phyloP scores from a whole-genome alignment of 2,888 invertebrate species.

The Nomada ferruginata region DNA sequence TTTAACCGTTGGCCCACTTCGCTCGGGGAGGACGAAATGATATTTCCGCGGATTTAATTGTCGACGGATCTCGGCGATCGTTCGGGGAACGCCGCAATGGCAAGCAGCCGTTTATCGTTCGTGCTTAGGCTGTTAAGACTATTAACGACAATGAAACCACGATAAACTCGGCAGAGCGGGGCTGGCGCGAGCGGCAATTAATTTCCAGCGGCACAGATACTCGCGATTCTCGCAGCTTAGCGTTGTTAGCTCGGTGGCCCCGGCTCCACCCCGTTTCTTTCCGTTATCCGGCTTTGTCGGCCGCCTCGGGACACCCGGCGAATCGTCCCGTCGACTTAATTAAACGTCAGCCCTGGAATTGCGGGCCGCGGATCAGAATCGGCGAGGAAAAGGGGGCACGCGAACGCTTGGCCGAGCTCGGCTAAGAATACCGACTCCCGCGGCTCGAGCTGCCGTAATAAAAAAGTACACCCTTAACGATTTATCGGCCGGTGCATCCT shows the following conservation, averaged over 20 bases:
- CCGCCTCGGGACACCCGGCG: conserved; percentile 32
- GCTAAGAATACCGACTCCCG: not conserved
- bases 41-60: not conserved
- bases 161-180: conserved; percentile 37
- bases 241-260: not conserved
- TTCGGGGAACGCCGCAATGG: not conserved
- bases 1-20: not conserved
- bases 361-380: conserved; percentile 14
- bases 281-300: conserved; percentile 38
- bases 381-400: conserved; percentile 4
- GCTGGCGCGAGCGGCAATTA: conserved; percentile 34
- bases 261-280: conserved; percentile 33
- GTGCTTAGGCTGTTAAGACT: conserved; percentile 16
- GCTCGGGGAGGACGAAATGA: not conserved
- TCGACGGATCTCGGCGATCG: not conserved
- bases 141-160: conserved; percentile 52
- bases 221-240: conserved; percentile 40
- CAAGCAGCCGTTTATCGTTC: conserved; percentile 24
- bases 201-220: conserved; percentile 32
- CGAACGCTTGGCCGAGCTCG: not conserved
- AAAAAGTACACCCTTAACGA: not conserved
- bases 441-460: not conserved
- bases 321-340: conserved; percentile 44
- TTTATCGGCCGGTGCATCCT: not conserved
- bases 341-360: conserved; percentile 43